Evolutionary conservation across 2,113 vertebrate genomes (phyloP).

Genomic region (Platichthys stellatus): DNA sequence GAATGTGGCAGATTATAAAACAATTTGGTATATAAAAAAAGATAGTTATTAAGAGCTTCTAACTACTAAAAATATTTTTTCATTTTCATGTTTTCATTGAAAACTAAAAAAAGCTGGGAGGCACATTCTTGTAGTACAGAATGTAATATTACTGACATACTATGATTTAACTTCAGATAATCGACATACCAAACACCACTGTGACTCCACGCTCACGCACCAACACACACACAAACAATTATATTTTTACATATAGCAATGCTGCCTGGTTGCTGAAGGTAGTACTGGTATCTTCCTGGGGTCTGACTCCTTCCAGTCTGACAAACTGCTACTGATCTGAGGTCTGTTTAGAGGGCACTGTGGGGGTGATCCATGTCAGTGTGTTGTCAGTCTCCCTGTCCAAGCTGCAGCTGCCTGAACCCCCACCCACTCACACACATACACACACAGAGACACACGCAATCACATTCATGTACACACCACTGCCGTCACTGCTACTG

Average conservation of each 20-base stretch:
- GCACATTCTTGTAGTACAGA: too few relatives aligned
- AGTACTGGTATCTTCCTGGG: slow-evolving; percentile 32
- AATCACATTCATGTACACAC: slow-evolving; percentile 60
- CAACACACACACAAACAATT: neutral
- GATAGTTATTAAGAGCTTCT: too few relatives aligned
- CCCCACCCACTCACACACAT: slow-evolving; percentile 58
- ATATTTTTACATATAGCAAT: neutral
- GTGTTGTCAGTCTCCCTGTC: slow-evolving; percentile 47
- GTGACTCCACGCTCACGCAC: too few relatives aligned
- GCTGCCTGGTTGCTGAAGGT: slow-evolving; percentile 1
- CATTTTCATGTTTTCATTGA: too few relatives aligned
- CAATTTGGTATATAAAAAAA: too few relatives aligned
- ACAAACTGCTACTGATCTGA: slow-evolving; percentile 43
- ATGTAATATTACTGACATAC: too few relatives aligned
- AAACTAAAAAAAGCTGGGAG: too few relatives aligned
- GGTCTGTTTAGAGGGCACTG: slow-evolving; percentile 28
- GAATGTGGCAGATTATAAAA: too few relatives aligned
- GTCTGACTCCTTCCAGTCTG: slow-evolving; percentile 50
- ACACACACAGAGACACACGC: slow-evolving; percentile 50
- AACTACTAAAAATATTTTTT: too few relatives aligned
- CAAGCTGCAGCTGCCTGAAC: slow-evolving; percentile 69
- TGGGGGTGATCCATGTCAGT: slow-evolving; percentile 50
- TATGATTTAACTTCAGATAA: too few relatives aligned
- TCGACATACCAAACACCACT: neutral
- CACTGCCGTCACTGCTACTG: slow-evolving; percentile 58